Conservation (phyloP, 2,888 invertebrate species). For the Zhuqinia jingwanae region DNA sequence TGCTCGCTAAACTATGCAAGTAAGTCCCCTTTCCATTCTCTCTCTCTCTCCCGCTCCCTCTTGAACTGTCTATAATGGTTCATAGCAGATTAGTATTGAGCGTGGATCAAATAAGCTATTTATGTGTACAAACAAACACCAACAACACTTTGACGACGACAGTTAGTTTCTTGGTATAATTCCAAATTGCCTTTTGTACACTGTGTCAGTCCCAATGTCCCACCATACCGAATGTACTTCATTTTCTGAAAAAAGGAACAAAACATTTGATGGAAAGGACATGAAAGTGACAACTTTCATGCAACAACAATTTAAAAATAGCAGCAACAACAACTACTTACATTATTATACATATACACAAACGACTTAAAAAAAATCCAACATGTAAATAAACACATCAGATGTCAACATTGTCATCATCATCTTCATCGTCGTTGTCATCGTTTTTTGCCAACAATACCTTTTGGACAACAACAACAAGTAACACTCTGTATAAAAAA, state of each 20-base stretch:
- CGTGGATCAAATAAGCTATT: neutral
- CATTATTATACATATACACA: neutral
- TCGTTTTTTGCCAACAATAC: conserved; percentile 21
- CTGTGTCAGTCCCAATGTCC: no score
- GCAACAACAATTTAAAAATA: neutral
- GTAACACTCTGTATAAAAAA: no score
- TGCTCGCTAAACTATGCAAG: no score
- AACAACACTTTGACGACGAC: neutral
- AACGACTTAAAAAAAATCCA: neutral
- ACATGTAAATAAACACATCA: conserved; percentile 46
- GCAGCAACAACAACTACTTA: no score
- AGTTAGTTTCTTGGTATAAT: neutral
- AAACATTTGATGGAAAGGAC: conserved; percentile 30
- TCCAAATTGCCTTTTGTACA: no score
- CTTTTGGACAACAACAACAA: neutral
- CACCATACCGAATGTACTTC: no score
- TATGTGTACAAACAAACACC: neutral
- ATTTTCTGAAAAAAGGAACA: neutral
- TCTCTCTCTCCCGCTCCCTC: neutral
- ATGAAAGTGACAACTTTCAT: conserved; percentile 41
- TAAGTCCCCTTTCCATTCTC: neutral
- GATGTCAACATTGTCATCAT: neutral
- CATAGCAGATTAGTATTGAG: no score
- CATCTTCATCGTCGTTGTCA: no score
- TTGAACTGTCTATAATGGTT: neutral